These are phyloP conservation scores for Agelas oroides DNA, from an alignment of 37 sponge, comb jelly and placozoan genomes.

Conservation along the genomic window DNA sequence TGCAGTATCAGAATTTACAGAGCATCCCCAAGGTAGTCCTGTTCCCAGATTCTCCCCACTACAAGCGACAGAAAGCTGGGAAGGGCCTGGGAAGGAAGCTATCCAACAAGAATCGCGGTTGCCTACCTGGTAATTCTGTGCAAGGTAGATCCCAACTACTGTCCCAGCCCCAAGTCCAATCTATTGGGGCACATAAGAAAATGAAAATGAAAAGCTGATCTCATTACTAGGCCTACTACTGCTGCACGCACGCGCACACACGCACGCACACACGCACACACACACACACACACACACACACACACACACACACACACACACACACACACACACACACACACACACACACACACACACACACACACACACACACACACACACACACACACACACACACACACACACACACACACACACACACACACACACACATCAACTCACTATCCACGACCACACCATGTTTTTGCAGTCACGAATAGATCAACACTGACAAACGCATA, in stretches of 20 bases:
- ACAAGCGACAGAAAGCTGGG: no score
- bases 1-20: no score
- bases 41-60: no score
- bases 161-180: slow-evolving; percentile 57
- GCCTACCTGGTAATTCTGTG: slow-evolving; percentile 73
- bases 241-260: neutral
- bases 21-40: no score
- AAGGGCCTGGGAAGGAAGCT: neutral
- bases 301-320: neutral
- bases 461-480: neutral
- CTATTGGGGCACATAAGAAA: slow-evolving; percentile 13
- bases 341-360: slow-evolving; percentile 20
- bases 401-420: no score
- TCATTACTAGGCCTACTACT: neutral
- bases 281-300: neutral
- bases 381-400: slow-evolving; percentile 8
- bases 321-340: neutral
- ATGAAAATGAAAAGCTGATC: neutral
- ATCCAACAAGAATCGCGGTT: neutral
- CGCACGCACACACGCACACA: neutral
- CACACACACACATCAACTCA: neutral
- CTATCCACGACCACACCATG: slow-evolving; percentile 33
- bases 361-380: neutral
- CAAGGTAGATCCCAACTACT: slow-evolving; percentile 62
- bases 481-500: no score